A percentile compares a stretch with the other conserved stretches of the same genome.
Conservation (phyloP, 2,888 invertebrate species). For the Melanostoma scalare region DNA sequence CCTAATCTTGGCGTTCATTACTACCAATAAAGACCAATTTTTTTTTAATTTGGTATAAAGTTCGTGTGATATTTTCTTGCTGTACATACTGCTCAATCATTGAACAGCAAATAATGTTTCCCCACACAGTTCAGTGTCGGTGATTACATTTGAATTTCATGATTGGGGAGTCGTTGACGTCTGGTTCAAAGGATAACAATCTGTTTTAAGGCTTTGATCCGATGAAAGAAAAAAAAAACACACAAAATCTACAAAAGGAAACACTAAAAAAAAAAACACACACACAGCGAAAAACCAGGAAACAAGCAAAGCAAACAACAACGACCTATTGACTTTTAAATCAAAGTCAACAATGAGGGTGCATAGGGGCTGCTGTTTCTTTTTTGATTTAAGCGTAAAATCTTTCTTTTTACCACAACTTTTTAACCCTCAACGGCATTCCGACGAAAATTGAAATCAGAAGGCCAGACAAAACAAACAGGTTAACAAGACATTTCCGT, state of each 20-base stretch:
- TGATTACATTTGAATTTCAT: conserved; percentile 73
- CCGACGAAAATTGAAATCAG: conserved; percentile 57
- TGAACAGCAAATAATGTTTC: conserved; percentile 35
- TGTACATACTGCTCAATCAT: conserved; percentile 47
- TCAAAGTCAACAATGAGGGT: conserved; percentile 56
- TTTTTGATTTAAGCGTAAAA: conserved; percentile 33
- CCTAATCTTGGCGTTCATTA: no score
- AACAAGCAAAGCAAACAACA: conserved; percentile 61
- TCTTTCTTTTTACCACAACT: conserved; percentile 26
- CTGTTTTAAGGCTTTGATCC: conserved; percentile 69
- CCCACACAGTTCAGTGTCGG: conserved; percentile 49
- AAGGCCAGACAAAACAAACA: conserved; percentile 49
- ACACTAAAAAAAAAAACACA: conserved; percentile 48
- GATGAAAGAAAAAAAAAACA: conserved; percentile 38
- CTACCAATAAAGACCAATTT: no score
- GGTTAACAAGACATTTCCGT: conserved; percentile 54
- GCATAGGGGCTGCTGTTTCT: conserved; percentile 46
- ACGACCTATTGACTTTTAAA: conserved; percentile 68
- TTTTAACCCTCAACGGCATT: not conserved
- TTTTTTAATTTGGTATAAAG: not conserved
- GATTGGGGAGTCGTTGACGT: conserved; percentile 56
- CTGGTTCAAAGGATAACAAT: conserved; percentile 69
- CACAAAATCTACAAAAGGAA: conserved; percentile 39
- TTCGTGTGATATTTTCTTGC: not conserved
- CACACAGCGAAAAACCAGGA: conserved; percentile 35